Base-by-base conservation (phyloP, 1,140 invertebrate genomes). In the Drosophila obscura region DNA sequence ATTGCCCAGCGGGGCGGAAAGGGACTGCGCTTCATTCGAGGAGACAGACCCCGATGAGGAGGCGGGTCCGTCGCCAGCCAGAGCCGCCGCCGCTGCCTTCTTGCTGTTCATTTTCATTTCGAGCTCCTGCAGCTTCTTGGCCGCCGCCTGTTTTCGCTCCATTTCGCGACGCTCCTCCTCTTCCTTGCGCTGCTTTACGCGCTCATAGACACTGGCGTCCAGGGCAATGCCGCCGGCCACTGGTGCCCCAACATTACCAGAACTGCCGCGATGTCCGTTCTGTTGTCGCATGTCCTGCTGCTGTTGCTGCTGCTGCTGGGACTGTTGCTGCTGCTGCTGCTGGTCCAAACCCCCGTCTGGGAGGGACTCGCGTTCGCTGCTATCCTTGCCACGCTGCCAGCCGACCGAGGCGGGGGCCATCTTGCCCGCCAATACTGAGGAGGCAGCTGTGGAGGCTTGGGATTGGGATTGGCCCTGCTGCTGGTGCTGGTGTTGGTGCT, bases 161-260 rank as follows among this genome's bases (percentile, higher is more conserved):
- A 95, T 94, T 60, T 94, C 95, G 50, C 94, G 93, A 71, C 95
- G 95, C 66, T 96, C 95, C 78, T 96, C 95, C 76, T 96, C 95
- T 71, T 96, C 95, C 67, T 95, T 94, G 24, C 95, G 93, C 72
- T 94, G 94, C 58, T 95, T 94, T 1, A 95, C 95, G 50, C 95
- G 93, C 80, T 95, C 95, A 16, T 95, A 92, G 11, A 92, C 91
- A 7, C 82, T 89, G 8, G 91, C 85, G 69, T 91, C 91, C 41
- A 91, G 52, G 0, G 90, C 82, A 24, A 92, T 84, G 13, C 83
- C 81, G 0, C 85, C 88, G 19, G 19, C 73, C 16, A 41, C 61
- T 16, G 39, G 65, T 8, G 46, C 65, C 51, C 64, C 59, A 11
- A 84, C 77, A 31, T 85, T 84, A 45, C 88, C 81, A 5, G 74